Base-by-base conservation (phyloP, 2,113 vertebrate genomes). In the Colossoma macropomum region DNA sequence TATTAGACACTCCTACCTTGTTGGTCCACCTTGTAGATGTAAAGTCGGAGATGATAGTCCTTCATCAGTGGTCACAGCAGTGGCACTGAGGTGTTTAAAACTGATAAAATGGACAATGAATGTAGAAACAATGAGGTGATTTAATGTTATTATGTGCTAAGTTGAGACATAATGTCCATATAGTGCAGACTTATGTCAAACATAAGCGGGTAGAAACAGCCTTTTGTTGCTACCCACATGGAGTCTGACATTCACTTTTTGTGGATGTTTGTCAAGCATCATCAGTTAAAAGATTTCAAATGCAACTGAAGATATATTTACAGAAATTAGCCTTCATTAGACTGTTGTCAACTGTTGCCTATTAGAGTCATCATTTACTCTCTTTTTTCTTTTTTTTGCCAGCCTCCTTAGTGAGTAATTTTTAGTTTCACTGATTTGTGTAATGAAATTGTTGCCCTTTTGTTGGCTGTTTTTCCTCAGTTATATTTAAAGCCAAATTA, bases 311-410 rank as follows among this genome's bases (percentile, higher is more conserved):
- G 65, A 59, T 48, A 56, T 30, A 56, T 11, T 28, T 78, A 27
- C 50, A 54, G 30, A 72, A 59, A 80, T 80, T 23, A 72, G 25
- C n/a, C 25, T 80, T 80, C n/a, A 19, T 16, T 38, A 54, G 32
- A 73, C 69, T 74, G 54, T n/a, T 69, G 30, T 59, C 30, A 79
- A 30, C 32, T 41, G 9, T 41, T 80, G 28, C 23, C 21, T 69
- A 25, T 56, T 79, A 56, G 23, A 70, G 68, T 69, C 48, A 79
- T 70, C 52, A 27, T 69, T 52, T 56, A 56, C 16, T 21, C 50
- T 8, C 13, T 16, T 16, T 16, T 15, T 28, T 28, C 8, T 65
- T 65, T 65, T 2, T 28, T 13, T 9, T 15, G 11, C 8, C 62
- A 28, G 21, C 12, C 25, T 66, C 28, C 63, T 32, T 32, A 4